Conservation (phyloP, 2,888 invertebrate species). For the Apeira syringaria region DNA sequence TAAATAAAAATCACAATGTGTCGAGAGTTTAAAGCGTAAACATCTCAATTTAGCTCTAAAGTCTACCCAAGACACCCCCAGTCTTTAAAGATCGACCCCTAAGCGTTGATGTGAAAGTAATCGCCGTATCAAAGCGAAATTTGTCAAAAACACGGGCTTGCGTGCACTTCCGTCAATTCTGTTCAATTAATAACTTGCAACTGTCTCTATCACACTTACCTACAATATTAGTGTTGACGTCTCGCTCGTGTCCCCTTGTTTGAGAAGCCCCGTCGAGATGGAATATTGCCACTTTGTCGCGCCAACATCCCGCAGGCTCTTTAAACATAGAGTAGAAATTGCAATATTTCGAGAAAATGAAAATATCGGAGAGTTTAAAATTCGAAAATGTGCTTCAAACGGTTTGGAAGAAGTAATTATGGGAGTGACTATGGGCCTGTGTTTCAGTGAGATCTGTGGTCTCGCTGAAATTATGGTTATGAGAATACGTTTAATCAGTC, state of each 20-base stretch:
- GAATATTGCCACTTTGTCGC: conserved; percentile 83
- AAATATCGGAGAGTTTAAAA: conserved; percentile 64
- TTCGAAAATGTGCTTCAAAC: conserved; percentile 37
- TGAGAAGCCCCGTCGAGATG: conserved; percentile 79
- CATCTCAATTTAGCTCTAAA: conserved; percentile 42
- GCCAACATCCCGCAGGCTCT: conserved; percentile 71
- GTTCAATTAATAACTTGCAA: conserved; percentile 77
- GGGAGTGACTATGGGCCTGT: too few species aligned
- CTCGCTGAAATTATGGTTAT: too few species aligned
- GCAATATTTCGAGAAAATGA: conserved; percentile 68
- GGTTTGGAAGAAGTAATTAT: conserved; percentile 14
- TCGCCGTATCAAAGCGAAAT: conserved; percentile 81
- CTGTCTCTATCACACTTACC: conserved; percentile 45
- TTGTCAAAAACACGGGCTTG: conserved; percentile 80
- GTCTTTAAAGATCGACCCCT: conserved; percentile 59
- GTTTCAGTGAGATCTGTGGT: too few species aligned
- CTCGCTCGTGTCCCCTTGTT: conserved; percentile 72
- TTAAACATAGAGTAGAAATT: conserved; percentile 67
- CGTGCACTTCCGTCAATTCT: conserved; percentile 80
- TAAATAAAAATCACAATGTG: too few species aligned
- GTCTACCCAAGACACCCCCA: conserved; percentile 46
- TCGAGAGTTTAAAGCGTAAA: too few species aligned
- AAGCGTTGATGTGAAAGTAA: conserved; percentile 79
- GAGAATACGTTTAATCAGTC: too few species aligned
- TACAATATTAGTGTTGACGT: conserved; percentile 36